Percentiles rank a stretch among this genome's conserved stretches.
These are phyloP conservation scores for Keiferia lycopersicella DNA, from an alignment of 2,888 invertebrate genomes.

Conservation along the genomic window DNA sequence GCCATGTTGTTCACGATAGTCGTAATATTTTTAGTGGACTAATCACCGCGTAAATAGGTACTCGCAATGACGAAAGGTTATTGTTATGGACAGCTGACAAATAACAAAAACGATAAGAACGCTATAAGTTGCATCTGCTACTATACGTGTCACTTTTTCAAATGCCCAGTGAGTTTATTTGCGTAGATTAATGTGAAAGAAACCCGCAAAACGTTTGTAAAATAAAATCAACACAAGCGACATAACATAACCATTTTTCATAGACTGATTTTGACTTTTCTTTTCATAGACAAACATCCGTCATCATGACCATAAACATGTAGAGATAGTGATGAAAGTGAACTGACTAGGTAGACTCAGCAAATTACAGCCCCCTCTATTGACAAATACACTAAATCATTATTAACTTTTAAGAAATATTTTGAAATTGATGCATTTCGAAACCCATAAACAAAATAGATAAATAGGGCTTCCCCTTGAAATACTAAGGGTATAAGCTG, in stretches of 20 bases:
- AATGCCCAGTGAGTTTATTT: neutral
- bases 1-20: slow-evolving; percentile 83
- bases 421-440: too few relatives aligned
- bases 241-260: neutral
- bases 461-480: too few relatives aligned
- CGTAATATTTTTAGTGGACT: slow-evolving; percentile 51
- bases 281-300: too few relatives aligned
- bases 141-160: neutral
- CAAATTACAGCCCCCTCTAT: too few relatives aligned
- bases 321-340: too few relatives aligned
- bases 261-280: too few relatives aligned
- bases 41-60: slow-evolving; percentile 53
- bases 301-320: too few relatives aligned
- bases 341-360: too few relatives aligned
- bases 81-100: slow-evolving; percentile 54
- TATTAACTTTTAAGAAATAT: too few relatives aligned
- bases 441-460: too few relatives aligned
- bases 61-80: slow-evolving; percentile 76
- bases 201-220: neutral
- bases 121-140: neutral
- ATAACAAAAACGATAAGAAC: slow-evolving; percentile 12
- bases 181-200: neutral
- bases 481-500: too few relatives aligned
- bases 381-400: too few relatives aligned
- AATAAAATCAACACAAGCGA: neutral